Conservation (phyloP, 37 sponge, comb jelly and placozoan genomes). For the Agelas oroides region DNA sequence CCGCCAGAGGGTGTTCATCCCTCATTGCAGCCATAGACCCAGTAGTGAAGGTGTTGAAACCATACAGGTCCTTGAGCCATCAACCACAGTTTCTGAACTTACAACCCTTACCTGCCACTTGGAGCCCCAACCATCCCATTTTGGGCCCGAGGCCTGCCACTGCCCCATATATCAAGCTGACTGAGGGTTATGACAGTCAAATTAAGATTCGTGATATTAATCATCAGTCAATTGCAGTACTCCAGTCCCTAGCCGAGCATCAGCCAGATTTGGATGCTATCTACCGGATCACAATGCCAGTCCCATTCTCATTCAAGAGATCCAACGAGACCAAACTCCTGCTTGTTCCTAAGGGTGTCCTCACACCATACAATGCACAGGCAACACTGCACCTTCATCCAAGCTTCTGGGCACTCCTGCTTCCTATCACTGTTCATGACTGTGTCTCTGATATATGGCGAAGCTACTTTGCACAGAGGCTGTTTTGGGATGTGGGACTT, state of each 20-base stretch:
- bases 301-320: too few species aligned
- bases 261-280: too few species aligned
- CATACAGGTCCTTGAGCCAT: constrained; percentile 25
- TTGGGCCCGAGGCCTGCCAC: constrained; percentile 70
- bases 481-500: too few species aligned
- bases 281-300: too few species aligned
- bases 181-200: constrained; percentile 4
- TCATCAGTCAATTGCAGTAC: too few species aligned
- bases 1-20: constrained; percentile 40
- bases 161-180: constrained; percentile 37
- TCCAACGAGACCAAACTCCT: too few species aligned
- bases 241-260: too few species aligned
- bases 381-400: constrained; percentile 42
- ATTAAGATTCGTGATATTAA: neutral
- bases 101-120: constrained; percentile 61
- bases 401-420: constrained; percentile 38
- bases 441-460: too few species aligned
- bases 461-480: too few species aligned
- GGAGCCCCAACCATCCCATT: constrained; percentile 49
- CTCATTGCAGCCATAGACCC: constrained; percentile 14
- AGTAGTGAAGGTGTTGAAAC: neutral
- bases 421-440: too few species aligned
- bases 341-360: constrained; percentile 38
- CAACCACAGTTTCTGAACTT: constrained; percentile 28
- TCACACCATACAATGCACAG: constrained; percentile 73